These are phyloP conservation scores for Myanophis thanlyinensis DNA, from an alignment of 2,113 vertebrate species.

Conservation along the genomic window DNA sequence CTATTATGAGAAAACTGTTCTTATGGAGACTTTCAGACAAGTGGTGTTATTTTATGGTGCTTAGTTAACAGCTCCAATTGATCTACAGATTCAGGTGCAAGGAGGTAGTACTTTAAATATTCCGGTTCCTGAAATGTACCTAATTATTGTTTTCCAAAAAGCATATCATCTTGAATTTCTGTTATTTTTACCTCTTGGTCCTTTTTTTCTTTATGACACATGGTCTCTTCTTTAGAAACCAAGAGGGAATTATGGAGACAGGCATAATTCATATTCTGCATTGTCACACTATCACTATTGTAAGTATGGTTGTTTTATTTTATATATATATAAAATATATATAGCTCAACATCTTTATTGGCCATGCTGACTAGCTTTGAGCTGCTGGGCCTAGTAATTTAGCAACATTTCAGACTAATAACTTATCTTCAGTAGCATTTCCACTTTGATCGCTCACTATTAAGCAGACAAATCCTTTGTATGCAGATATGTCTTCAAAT, in stretches of 20 bases:
- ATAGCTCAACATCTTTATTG: background rate
- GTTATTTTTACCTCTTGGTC: background rate
- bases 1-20: background rate
- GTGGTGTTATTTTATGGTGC: background rate
- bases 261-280: background rate
- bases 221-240: background rate
- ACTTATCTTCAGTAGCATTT: background rate
- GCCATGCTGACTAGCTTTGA: background rate
- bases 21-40: background rate
- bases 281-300: background rate
- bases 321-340: too few relatives aligned
- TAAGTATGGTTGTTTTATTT: background rate
- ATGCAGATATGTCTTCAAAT: background rate
- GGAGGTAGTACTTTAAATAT: background rate
- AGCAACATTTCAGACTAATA: background rate
- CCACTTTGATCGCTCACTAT: background rate
- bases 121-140: background rate
- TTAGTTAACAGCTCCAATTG: background rate
- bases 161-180: background rate
- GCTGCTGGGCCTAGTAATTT: background rate
- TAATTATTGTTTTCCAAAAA: background rate
- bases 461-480: background rate
- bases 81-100: background rate
- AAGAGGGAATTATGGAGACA: background rate
- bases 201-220: background rate